Conservation (phyloP, 2,113 vertebrate genomes). For the Jaculus jaculus region DNA sequence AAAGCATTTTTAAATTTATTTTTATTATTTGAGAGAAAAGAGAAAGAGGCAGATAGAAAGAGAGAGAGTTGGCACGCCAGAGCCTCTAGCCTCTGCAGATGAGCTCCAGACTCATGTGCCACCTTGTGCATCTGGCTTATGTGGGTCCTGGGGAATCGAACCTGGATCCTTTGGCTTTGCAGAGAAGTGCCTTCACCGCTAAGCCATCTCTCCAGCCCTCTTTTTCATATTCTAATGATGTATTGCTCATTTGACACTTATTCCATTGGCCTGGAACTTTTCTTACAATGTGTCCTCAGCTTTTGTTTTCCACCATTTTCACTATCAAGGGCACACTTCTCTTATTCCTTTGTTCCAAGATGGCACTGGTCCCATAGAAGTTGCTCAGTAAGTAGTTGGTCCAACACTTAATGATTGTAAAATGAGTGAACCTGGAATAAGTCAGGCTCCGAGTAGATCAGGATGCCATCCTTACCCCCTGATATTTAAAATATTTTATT, state of each 20-base stretch:
- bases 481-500: no score
- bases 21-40: no score
- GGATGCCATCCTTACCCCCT: background rate
- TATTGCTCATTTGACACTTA: background rate
- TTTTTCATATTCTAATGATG: background rate
- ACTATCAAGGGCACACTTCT: background rate
- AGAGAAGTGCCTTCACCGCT: no score
- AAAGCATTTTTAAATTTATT: no score
- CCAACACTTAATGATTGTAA: background rate
- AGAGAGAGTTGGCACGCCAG: no score
- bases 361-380: background rate
- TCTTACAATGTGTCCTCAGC: background rate
- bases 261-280: background rate
- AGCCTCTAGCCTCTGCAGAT: no score
- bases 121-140: no score
- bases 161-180: no score
- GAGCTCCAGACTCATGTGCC: no score
- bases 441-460: background rate
- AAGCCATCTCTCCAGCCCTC: no score
- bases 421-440: conserved; percentile 28
- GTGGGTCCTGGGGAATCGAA: no score
- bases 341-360: background rate
- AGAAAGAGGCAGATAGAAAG: no score
- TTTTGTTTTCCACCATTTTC: background rate
- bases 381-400: background rate